phyloP scores from a whole-genome alignment of 1,140 invertebrate genomes.

The Brachionus manjavacas region DNA sequence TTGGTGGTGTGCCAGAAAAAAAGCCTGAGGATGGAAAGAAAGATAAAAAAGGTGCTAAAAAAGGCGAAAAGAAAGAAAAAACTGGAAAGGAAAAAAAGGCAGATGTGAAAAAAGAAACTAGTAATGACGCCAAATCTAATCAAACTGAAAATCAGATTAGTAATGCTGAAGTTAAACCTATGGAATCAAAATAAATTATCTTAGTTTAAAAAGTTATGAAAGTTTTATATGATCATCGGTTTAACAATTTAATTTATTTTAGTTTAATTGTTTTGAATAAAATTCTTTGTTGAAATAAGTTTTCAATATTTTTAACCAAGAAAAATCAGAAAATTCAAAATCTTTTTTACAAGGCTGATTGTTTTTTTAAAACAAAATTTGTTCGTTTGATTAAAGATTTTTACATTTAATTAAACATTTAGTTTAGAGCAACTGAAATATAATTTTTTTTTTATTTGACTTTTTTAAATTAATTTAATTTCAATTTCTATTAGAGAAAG shows the following conservation, averaged over 20 bases:
- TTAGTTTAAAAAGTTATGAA: background rate
- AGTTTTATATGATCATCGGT: background rate
- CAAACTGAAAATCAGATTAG: background rate
- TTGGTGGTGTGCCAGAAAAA: constrained; percentile 33
- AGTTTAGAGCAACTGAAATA: background rate
- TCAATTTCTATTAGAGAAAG: background rate
- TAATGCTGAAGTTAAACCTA: background rate
- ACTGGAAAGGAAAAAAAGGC: background rate
- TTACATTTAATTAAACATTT: background rate
- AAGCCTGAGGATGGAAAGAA: constrained; percentile 27
- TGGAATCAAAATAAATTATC: background rate
- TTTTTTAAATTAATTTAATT: too few species aligned
- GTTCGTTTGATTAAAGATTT: background rate
- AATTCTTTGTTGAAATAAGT: background rate
- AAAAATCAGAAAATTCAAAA: too few species aligned
- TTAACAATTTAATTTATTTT: background rate
- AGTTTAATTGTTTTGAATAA: background rate
- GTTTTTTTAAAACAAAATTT: background rate
- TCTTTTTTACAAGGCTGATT: too few species aligned
- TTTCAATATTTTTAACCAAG: background rate
- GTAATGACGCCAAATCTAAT: background rate
- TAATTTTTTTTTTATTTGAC: too few species aligned
- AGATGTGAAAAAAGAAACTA: background rate
- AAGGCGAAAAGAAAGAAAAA: constrained; percentile 20
- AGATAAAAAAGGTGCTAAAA: constrained; percentile 17